A percentile compares a stretch with the other conserved stretches of the same genome.
Conservation (phyloP, 2,113 vertebrate species). For the Hirundichthys speculiger region DNA sequence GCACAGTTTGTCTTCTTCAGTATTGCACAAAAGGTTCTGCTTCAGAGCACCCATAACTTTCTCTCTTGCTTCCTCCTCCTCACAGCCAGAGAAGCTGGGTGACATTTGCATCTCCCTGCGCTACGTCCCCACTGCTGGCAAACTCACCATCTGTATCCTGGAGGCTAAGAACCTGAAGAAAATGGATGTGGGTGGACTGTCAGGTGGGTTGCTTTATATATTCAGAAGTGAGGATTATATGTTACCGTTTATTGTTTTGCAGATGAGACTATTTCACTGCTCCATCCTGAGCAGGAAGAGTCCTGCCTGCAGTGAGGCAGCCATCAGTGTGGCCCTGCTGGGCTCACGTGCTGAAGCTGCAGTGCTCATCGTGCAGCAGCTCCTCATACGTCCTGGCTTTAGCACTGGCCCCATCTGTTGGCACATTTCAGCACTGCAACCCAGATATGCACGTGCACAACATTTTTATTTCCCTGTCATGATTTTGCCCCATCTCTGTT, state of each 20-base stretch:
- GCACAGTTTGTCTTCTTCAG: neutral
- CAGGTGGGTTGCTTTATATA: constrained; percentile 78
- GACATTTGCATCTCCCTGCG: constrained; percentile 98
- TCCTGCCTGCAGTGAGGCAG: constrained; percentile 25
- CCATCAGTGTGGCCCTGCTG: constrained; percentile 55
- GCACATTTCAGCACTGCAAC: constrained; percentile 46
- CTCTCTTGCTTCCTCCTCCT: constrained; percentile 15
- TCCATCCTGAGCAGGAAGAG: neutral
- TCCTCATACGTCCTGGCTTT: constrained; percentile 16
- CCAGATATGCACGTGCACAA: neutral
- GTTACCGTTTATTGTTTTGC: neutral
- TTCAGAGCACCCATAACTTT: constrained; percentile 23
- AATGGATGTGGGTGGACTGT: constrained; percentile 98
- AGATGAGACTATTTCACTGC: neutral
- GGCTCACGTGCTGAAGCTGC: constrained; percentile 77
- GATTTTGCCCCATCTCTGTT: neutral
- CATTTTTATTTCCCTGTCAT: neutral
- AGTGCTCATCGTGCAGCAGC: constrained; percentile 60
- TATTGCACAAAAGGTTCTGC: neutral
- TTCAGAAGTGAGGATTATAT: constrained; percentile 13
- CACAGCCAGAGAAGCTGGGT: constrained; percentile 95
- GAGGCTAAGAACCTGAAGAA: constrained; percentile 99
- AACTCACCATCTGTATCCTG: constrained; percentile 97
- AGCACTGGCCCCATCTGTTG: constrained; percentile 69
- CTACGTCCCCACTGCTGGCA: constrained; percentile 96